A percentile compares a stretch with the other conserved stretches of the same genome.
These are phyloP conservation scores for Aleiodes alternator DNA, from an alignment of 2,888 invertebrate genomes.

Conservation along the genomic window DNA sequence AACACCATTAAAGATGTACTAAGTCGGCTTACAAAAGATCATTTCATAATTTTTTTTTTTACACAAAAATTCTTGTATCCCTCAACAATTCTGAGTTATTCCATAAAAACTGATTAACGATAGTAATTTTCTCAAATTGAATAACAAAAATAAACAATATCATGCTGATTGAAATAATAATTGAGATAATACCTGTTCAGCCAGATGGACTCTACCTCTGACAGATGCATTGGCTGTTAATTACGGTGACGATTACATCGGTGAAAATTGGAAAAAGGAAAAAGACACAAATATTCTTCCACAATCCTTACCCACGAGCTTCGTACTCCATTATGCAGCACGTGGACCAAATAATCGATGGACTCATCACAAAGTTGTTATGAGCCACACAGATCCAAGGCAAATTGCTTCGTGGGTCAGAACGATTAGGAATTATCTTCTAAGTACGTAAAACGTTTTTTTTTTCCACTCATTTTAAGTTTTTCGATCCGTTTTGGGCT, in stretches of 20 bases:
- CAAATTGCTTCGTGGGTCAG: conserved; percentile 81
- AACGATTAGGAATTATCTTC: conserved; percentile 77
- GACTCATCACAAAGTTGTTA: conserved; percentile 78
- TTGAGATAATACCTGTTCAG: conserved; percentile 67
- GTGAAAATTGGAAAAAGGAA: conserved; percentile 70
- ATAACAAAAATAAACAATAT: not conserved
- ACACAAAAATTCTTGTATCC: too few relatives aligned
- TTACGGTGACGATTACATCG: conserved; percentile 74
- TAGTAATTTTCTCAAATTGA: not conserved
- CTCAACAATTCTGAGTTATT: too few relatives aligned
- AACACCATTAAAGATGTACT: too few relatives aligned
- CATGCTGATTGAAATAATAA: not conserved
- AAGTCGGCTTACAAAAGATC: too few relatives aligned
- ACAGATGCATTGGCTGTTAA: conserved; percentile 78
- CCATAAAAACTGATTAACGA: not conserved
- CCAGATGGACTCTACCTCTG: conserved; percentile 77
- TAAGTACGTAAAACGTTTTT: conserved; percentile 71
- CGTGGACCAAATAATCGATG: conserved; percentile 78
- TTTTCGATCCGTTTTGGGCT: too few relatives aligned
- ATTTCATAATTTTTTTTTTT: too few relatives aligned
- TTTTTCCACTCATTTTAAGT: not conserved
- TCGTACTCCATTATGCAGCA: conserved; percentile 81
- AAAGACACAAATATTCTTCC: conserved; percentile 62
- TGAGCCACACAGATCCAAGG: conserved; percentile 79
- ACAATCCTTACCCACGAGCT: conserved; percentile 72